phyloP scores from a whole-genome alignment of 23 tunicate species.

The Trididemnum nubilum region DNA sequence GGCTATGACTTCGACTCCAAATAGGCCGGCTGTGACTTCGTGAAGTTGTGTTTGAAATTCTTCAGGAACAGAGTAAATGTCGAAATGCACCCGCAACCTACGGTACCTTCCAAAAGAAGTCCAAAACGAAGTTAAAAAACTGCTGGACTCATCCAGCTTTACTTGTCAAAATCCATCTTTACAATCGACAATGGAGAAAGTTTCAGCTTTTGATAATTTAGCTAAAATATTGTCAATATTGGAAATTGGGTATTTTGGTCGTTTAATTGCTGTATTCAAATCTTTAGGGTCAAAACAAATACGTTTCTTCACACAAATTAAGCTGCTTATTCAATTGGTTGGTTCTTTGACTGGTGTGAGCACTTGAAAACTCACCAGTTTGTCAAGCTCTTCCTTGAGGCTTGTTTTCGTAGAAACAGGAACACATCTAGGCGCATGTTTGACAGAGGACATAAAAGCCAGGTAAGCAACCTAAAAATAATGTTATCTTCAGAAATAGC shows the following conservation, averaged over 20 bases:
- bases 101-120: too few relatives aligned
- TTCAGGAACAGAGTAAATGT: too few relatives aligned
- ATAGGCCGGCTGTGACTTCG: too few relatives aligned
- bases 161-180: neutral
- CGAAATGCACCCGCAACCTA: too few relatives aligned
- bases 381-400: slow-evolving; percentile 13
- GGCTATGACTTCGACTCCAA: too few relatives aligned
- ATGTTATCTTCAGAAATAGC: neutral
- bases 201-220: neutral
- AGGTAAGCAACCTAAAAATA: slow-evolving; percentile 9
- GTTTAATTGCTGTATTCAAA: slow-evolving; percentile 21
- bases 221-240: neutral
- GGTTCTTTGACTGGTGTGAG: slow-evolving; percentile 18
- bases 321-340: neutral
- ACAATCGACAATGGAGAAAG: neutral
- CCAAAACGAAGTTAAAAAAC: too few relatives aligned
- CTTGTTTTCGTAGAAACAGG: neutral
- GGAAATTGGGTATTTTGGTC: neutral
- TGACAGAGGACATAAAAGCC: neutral
- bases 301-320: slow-evolving; percentile 18
- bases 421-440: neutral
- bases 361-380: neutral
- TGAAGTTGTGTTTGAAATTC: too few relatives aligned
- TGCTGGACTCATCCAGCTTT: too few relatives aligned
- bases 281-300: slow-evolving; percentile 26